These are phyloP conservation scores for Talpa occidentalis DNA, from an alignment of 2,113 vertebrate genomes.

Conservation along the genomic window DNA sequence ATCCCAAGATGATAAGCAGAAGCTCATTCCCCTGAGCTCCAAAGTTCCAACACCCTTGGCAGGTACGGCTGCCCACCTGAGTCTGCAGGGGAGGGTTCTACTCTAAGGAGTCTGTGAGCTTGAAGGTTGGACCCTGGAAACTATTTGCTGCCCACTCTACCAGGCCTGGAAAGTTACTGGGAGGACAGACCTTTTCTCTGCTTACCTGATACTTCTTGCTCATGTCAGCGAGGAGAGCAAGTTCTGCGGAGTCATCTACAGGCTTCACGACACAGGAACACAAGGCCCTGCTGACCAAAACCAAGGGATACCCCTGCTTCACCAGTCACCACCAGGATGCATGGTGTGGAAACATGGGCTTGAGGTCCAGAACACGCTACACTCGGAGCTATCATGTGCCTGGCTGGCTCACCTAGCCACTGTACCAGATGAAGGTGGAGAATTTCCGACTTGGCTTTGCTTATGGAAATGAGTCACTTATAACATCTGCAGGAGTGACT, in stretches of 20 bases:
- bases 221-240: constrained; percentile 65
- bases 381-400: background rate
- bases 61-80: background rate
- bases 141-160: background rate
- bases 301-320: background rate
- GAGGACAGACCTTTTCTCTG: accelerated
- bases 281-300: constrained; percentile 14
- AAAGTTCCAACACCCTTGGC: background rate
- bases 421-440: background rate
- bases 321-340: background rate
- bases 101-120: background rate
- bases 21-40: background rate
- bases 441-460: background rate
- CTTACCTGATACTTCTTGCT: constrained; percentile 89
- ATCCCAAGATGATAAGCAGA: background rate
- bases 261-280: constrained; percentile 85
- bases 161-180: background rate
- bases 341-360: accelerated
- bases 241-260: constrained; percentile 70
- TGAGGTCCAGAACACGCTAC: background rate
- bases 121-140: background rate
- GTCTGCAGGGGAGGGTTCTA: background rate
- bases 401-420: background rate
- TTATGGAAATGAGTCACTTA: background rate
- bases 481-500: background rate